These are phyloP conservation scores for Saimiri boliviensis DNA, from an alignment of 2,113 vertebrate genomes.

Conservation along the genomic window DNA sequence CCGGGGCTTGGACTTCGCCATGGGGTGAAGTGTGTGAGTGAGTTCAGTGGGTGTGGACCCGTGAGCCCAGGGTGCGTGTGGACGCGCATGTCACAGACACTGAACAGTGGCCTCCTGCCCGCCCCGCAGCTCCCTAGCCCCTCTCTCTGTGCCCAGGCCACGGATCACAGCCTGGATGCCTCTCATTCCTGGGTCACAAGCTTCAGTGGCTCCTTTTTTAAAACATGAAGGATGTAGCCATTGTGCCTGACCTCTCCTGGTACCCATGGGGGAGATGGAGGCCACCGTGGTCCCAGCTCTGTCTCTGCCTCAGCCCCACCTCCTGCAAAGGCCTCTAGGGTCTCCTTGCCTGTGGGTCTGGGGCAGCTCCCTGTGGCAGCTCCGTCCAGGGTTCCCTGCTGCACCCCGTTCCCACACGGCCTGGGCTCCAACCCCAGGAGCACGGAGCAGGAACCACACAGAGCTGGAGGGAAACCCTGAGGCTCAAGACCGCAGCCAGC, in stretches of 20 bases:
- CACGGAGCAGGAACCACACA: too few relatives aligned
- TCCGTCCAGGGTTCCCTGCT: neutral
- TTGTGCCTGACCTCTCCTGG: neutral
- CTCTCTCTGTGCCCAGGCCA: neutral
- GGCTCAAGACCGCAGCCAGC: neutral
- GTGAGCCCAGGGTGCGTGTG: neutral
- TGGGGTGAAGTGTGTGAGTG: neutral
- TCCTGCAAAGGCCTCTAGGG: neutral
- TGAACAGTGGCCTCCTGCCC: neutral
- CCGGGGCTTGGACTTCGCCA: too few relatives aligned
- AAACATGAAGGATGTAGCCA: neutral
- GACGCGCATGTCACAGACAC: rapidly evolving
- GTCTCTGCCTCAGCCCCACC: neutral
- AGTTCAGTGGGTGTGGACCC: neutral
- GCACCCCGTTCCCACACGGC: rapidly evolving
- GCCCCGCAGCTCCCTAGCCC: rapidly evolving
- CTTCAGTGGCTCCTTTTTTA: neutral
- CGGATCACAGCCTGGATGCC: neutral
- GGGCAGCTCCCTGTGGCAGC: neutral
- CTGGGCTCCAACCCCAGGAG: rapidly evolving
- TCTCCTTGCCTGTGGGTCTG: neutral
- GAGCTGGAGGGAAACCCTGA: rapidly evolving
- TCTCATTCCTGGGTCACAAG: rapidly evolving
- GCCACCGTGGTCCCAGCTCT: rapidly evolving
- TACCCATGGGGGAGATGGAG: neutral